Conservation (phyloP, 2,113 vertebrate genomes). For the Ranitomeya variabilis region DNA sequence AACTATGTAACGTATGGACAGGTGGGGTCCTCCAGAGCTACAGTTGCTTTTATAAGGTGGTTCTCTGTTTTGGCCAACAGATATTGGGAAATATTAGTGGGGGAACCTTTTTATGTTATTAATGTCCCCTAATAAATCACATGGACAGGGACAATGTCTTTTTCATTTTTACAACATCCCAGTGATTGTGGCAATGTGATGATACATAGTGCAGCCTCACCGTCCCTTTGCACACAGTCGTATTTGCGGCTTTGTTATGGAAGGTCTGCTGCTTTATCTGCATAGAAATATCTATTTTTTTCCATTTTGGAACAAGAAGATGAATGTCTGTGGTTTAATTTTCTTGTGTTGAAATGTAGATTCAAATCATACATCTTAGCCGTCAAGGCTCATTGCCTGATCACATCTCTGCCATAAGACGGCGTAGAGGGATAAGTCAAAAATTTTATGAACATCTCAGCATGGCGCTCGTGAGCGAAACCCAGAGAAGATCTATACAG, state of each 20-base stretch:
- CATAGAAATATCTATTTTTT: slow-evolving; percentile 18
- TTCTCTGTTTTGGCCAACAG: too few relatives aligned
- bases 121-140: background rate
- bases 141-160: background rate
- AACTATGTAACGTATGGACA: too few relatives aligned
- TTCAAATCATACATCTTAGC: slow-evolving; percentile 32
- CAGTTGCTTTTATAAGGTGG: too few relatives aligned
- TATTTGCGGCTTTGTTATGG: slow-evolving; percentile 6
- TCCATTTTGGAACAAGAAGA: background rate
- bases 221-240: background rate
- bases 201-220: background rate
- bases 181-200: background rate
- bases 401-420: slow-evolving; percentile 33
- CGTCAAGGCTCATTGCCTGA: slow-evolving; percentile 41
- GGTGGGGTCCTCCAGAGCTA: too few relatives aligned
- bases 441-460: slow-evolving; percentile 17
- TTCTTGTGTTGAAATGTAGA: slow-evolving; percentile 42
- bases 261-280: slow-evolving; percentile 8
- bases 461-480: background rate
- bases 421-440: slow-evolving; percentile 8
- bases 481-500: slow-evolving; percentile 22
- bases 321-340: slow-evolving; percentile 36
- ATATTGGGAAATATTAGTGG: too few relatives aligned
- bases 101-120: too few relatives aligned
- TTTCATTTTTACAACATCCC: background rate